Evolutionary conservation across 1,140 invertebrate species (phyloP).

Genomic region (Drosophila arizonae): DNA sequence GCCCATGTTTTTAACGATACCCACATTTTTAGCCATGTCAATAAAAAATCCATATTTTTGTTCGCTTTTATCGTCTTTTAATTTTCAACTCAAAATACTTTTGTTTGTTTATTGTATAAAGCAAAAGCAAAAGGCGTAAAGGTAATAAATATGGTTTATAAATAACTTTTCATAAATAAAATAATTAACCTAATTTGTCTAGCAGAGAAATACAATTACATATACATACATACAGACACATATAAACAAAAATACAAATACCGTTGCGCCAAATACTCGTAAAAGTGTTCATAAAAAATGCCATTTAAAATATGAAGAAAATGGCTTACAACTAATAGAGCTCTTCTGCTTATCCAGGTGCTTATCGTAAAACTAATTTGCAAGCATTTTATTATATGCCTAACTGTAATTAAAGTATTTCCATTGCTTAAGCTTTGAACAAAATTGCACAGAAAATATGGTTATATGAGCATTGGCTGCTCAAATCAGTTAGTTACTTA

Average conservation of each 20-base stretch:
- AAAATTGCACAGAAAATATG: slow-evolving; percentile 61
- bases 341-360: slow-evolving; percentile 58
- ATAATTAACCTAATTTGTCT: slow-evolving; percentile 68
- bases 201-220: slow-evolving; percentile 31
- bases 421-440: slow-evolving; percentile 42
- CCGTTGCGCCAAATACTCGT: slow-evolving; percentile 55
- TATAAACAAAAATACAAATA: slow-evolving; percentile 47
- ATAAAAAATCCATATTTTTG: slow-evolving; percentile 14
- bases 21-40: background rate
- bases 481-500: slow-evolving; percentile 33
- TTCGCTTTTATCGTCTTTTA: slow-evolving; percentile 4
- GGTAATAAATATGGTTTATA: slow-evolving; percentile 71
- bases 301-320: slow-evolving; percentile 33
- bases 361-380: slow-evolving; percentile 73
- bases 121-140: slow-evolving; percentile 51
- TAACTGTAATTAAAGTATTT: slow-evolving; percentile 30
- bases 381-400: slow-evolving; percentile 12
- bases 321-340: slow-evolving; percentile 67
- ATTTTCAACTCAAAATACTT: slow-evolving; percentile 39
- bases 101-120: slow-evolving; percentile 66
- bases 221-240: slow-evolving; percentile 27
- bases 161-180: slow-evolving; percentile 70
- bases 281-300: slow-evolving; percentile 53
- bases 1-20: background rate
- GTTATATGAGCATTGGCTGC: slow-evolving; percentile 25